Base-by-base conservation (phyloP, 2,888 invertebrate species). In the Mystacides longicornis region DNA sequence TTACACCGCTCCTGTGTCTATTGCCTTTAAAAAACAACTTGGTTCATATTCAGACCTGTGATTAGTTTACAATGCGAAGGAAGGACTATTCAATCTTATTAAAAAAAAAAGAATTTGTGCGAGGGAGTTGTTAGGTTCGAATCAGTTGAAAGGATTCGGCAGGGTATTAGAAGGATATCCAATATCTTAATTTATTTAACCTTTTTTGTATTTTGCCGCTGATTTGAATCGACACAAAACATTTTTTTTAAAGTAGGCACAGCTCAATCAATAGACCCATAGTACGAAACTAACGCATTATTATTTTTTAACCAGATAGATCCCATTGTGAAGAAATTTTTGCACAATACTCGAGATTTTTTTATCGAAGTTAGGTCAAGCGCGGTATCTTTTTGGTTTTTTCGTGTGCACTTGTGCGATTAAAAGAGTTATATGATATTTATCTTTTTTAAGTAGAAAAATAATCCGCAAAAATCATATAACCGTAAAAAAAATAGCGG, bases 151-250 rank as follows among this genome's bases (percentile, higher is more conserved):
- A 56, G 56, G 54, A 45, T 55, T 60, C 61, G 61, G 61, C 59
- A 7, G 37, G 31, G 51, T 50, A 21, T 31, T 52, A 47, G 55
- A 61, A 31, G 55, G 58, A 54, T 61, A 61, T 61, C 61, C 57
- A 52, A 61, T 61, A 56, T 61, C 61, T 59, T 61, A 61, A 61
- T 61, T 61, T 59, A 61, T 59, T 61, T 56, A 59, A 49, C 54
- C 57, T 61, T 61, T 61, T 33, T 58, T 46, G 22, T 23, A 11
- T 23, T 49, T 42, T 49, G 51, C 58, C 55, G 55, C 52, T 46
- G 53, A 48, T 55, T 53, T 52, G 31, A 47, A 27, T 18, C 45
- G 16, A 19, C 42, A 45, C 53, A 54, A 49, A 37, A 22, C 46
- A 43, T 48, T 55, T n/a, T n/a, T n/a, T n/a, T 37, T 49, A 49